Conservation (phyloP, 2,113 vertebrate genomes). For the Cheilinus undulatus region DNA sequence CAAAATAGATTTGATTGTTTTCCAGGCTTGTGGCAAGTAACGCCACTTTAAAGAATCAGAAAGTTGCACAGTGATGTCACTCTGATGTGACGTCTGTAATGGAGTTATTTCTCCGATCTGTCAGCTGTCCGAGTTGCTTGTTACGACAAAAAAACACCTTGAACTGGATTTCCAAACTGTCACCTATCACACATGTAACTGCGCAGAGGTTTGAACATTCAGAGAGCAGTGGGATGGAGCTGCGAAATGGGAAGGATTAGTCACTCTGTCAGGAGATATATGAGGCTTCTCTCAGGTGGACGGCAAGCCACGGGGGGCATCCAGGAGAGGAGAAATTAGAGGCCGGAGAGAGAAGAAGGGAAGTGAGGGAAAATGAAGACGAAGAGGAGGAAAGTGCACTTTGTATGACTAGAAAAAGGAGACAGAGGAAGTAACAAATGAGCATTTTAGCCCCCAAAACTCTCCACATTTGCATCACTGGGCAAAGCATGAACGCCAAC, state of each 20-base stretch:
- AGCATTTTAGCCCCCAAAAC: conserved; percentile 33
- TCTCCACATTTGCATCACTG: conserved; percentile 46
- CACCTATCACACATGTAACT: conserved; percentile 53
- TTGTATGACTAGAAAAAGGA: conserved; percentile 5
- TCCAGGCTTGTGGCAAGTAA: conserved; percentile 1
- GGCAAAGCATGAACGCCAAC: conserved; percentile 54
- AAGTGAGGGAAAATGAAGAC: conserved; percentile 58
- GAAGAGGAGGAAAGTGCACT: conserved; percentile 15
- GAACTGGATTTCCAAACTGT: conserved; percentile 66
- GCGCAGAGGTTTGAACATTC: conserved; percentile 39
- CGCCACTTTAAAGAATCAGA: conserved; percentile 27
- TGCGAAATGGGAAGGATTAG: conserved; percentile 81
- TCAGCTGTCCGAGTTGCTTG: conserved; percentile 62
- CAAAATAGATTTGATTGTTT: conserved; percentile 32
- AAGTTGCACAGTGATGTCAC: conserved; percentile 45
- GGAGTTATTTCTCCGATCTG: conserved; percentile 65
- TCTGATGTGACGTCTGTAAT: conserved; percentile 43
- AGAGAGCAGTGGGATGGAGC: conserved; percentile 71
- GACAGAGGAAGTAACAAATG: background rate
- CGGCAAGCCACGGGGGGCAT: conserved; percentile 67
- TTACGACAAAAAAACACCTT: conserved; percentile 68
- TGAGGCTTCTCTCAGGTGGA: conserved; percentile 76
- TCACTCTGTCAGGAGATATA: conserved; percentile 82
- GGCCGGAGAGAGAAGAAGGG: conserved; percentile 32
- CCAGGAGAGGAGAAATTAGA: conserved; percentile 40